These are phyloP conservation scores for Eolophus roseicapilla DNA, from an alignment of 2,113 vertebrate species.

Conservation along the genomic window DNA sequence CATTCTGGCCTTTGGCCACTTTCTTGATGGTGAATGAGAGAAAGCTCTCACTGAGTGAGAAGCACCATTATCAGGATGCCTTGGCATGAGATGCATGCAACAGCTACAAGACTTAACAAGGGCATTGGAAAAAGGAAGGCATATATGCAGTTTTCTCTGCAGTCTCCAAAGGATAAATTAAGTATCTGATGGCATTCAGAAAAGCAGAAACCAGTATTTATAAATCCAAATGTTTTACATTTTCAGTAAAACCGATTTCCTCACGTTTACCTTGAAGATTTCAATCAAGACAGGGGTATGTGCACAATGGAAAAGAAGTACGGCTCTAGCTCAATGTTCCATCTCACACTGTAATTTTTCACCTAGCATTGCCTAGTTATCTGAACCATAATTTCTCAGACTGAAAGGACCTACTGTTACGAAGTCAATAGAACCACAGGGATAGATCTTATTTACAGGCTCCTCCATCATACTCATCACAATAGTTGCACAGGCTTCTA, in stretches of 20 bases:
- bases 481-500: background rate
- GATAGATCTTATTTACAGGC: background rate
- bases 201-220: background rate
- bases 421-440: background rate
- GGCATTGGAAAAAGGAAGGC: background rate
- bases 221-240: background rate
- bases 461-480: background rate
- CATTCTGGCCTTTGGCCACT: background rate
- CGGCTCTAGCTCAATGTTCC: background rate
- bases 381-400: background rate
- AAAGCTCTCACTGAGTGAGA: background rate
- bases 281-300: background rate
- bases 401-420: background rate
- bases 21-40: background rate
- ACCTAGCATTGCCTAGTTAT: background rate
- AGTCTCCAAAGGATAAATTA: background rate
- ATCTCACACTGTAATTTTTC: background rate
- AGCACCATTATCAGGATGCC: background rate
- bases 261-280: background rate
- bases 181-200: background rate
- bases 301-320: background rate
- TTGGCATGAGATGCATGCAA: background rate
- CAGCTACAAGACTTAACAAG: background rate
- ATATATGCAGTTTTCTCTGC: background rate
- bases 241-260: background rate